Percentiles rank a stretch among this genome's conserved stretches.
phyloP scores from a whole-genome alignment of 2,797 vertebrate genomes.

The Schizopygopsis pylzovi region DNA sequence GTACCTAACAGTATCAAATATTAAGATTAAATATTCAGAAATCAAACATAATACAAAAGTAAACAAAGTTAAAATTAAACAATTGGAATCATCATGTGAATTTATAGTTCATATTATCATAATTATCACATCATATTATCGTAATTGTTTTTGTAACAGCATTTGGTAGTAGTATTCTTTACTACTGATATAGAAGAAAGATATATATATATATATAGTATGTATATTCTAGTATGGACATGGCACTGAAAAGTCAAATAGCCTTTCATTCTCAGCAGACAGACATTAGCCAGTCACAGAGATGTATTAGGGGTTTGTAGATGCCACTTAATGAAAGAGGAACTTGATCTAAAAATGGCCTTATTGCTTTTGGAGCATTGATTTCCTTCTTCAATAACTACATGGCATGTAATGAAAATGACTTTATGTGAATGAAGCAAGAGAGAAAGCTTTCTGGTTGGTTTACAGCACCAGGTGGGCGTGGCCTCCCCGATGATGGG shows the following conservation, averaged over 20 bases:
- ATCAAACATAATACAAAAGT: neutral
- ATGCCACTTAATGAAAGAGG: constrained; percentile 20
- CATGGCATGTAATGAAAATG: neutral
- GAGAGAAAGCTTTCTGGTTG: neutral
- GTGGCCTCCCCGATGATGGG: constrained; percentile 42
- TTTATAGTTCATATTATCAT: neutral
- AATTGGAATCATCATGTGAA: neutral
- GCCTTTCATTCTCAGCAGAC: neutral
- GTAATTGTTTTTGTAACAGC: neutral
- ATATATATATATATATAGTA: neutral
- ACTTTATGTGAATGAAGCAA: neutral
- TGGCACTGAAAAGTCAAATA: neutral
- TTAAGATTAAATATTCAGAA: neutral
- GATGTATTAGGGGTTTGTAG: constrained; percentile 15
- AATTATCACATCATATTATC: neutral
- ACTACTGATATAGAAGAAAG: neutral
- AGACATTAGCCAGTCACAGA: constrained; percentile 13
- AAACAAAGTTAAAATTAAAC: neutral
- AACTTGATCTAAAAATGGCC: constrained; percentile 41
- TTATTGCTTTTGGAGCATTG: constrained; percentile 32
- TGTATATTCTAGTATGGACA: neutral
- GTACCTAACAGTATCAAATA: neutral
- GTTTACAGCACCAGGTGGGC: constrained; percentile 29
- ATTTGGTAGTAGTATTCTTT: neutral
- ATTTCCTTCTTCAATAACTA: constrained; percentile 22